Base-by-base conservation (phyloP, 53 echinoderm and acorn worm genomes). In the Echinarachnius parma region DNA sequence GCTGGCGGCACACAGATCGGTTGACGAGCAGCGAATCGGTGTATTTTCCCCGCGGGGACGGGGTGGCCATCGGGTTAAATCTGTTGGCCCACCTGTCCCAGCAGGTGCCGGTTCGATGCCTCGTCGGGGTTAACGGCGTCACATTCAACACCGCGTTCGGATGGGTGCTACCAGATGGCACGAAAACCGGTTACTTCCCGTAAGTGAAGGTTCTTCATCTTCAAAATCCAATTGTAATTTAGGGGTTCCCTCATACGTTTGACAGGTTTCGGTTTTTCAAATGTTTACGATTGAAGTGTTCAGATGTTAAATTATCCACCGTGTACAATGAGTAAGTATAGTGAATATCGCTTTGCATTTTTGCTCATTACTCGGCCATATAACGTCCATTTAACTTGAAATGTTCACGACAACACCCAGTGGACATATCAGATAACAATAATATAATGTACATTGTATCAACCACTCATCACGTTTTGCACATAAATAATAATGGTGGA, bases 71-170 rank as follows among this genome's bases (percentile, higher is more conserved):
- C 3, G 74, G 27, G 35, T 36, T 72, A 2, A 16, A 18, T 30
- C 2, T 72, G 0, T 55, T 42, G 2, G 36, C 56, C 7, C 44
- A 56, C 39, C 46, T 72, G 10, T 24, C 32, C 44, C 55, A 72
- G n/a, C n/a, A n/a, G n/a, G n/a, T 69, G 11, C 74, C 74, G 2
- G 14, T 72, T 15, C 34, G 28, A 37, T 72, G 74, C 42, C 56
- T 72, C 2, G 56, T 56, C 4, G 74, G 74, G n/a, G 14, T 56
- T 16, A 72, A 72, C 55, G 74, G 74, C 9, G 74, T 72, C 36
- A 57, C 36, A 24, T 72, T 72, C 28, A 56, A 54, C 22, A 72
- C 74, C 25, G 13, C 9, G 13, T 72, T 72, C 27, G 74, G 74
- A 25, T 72, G 74, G 74, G 27, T 36, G 7, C 57, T 72, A 3